Evolutionary conservation across 2,113 vertebrate genomes (phyloP).

Genomic region (Hydrochoerus hydrochaeris): DNA sequence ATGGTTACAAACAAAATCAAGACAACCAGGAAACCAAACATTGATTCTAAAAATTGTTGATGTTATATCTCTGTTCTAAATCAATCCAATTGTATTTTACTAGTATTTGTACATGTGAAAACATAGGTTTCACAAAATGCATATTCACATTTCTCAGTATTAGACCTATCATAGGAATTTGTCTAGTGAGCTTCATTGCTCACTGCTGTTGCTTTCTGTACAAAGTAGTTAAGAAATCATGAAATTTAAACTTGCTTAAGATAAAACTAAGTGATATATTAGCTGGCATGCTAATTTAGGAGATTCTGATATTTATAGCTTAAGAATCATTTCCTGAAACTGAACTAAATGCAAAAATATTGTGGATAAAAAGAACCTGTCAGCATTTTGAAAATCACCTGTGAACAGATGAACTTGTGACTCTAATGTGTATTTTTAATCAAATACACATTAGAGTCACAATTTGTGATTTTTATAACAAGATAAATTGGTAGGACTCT

Average conservation of each 20-base stretch:
- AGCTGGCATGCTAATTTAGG: neutral
- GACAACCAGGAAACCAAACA: neutral
- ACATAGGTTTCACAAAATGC: neutral
- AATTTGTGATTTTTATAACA: neutral
- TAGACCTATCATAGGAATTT: neutral
- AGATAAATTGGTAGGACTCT: neutral
- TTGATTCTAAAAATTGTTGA: neutral
- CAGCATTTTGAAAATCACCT: neutral
- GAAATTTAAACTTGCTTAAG: neutral
- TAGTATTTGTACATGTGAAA: neutral
- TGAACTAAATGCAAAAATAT: neutral
- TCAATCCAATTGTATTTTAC: neutral
- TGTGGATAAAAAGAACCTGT: neutral
- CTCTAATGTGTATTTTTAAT: neutral
- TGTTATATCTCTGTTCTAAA: neutral
- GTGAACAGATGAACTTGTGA: neutral
- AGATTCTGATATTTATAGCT: neutral
- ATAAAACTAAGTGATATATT: neutral
- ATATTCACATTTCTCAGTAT: neutral
- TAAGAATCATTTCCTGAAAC: slow-evolving; percentile 31
- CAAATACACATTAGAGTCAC: too few relatives aligned
- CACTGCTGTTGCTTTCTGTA: neutral
- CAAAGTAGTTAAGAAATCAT: neutral
- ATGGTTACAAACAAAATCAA: neutral
- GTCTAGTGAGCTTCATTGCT: neutral